These are phyloP conservation scores for Parapsyche elsis DNA, from an alignment of 1,140 invertebrate species.

Conservation along the genomic window DNA sequence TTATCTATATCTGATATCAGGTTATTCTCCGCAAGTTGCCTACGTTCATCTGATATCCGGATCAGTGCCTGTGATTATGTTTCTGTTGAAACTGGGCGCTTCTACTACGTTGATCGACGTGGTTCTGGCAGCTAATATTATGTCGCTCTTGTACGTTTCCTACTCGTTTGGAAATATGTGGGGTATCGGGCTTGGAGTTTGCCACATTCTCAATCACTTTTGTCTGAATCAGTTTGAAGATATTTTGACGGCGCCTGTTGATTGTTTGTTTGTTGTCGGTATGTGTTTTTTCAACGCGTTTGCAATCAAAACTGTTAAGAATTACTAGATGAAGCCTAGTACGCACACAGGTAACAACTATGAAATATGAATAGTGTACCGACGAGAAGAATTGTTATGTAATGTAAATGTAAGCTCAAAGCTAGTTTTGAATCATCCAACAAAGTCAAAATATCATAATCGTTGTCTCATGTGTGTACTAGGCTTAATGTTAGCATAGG, in stretches of 20 bases:
- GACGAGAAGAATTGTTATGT: too few relatives aligned
- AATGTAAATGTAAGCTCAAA: too few relatives aligned
- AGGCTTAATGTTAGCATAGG: too few relatives aligned
- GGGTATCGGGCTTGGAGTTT: constrained; percentile 52
- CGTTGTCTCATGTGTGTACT: too few relatives aligned
- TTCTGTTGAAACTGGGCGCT: constrained; percentile 41
- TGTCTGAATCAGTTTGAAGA: constrained; percentile 52
- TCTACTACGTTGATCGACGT: constrained; percentile 47
- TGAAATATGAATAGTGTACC: too few relatives aligned
- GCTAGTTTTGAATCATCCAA: too few relatives aligned
- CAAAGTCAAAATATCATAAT: too few relatives aligned
- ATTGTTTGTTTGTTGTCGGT: constrained; percentile 54
- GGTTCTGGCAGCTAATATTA: constrained; percentile 51
- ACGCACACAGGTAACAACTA: too few relatives aligned
- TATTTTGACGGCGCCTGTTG: constrained; percentile 49
- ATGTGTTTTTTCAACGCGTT: constrained; percentile 56
- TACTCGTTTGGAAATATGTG: constrained; percentile 52
- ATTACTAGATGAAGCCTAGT: constrained; percentile 43
- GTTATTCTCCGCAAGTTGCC: constrained; percentile 49
- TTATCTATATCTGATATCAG: constrained; percentile 50
- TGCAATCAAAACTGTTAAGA: constrained; percentile 53
- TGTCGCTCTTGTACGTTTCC: constrained; percentile 51
- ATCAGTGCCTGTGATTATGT: constrained; percentile 45
- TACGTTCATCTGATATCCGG: constrained; percentile 50
- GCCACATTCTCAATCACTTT: constrained; percentile 54